phyloP scores from a whole-genome alignment of 2,113 vertebrate species.

The Nansenia antarctica region DNA sequence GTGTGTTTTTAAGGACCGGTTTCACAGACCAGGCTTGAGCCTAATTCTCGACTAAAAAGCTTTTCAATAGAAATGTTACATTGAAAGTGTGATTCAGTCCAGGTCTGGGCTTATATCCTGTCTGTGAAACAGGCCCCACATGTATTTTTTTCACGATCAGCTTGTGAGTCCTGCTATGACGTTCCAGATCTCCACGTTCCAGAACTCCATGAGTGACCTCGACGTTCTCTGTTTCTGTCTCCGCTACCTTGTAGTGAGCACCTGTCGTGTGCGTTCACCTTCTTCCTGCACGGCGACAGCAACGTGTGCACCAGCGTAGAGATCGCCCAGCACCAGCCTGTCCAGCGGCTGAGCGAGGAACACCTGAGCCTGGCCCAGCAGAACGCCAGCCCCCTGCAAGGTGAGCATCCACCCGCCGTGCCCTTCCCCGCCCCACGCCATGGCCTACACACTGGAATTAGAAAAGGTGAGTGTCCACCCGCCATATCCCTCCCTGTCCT shows the following conservation, averaged over 20 bases:
- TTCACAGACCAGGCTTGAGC: too few relatives aligned
- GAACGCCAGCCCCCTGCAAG: slow-evolving; percentile 93
- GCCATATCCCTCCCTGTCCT: neutral
- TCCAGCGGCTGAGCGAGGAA: slow-evolving; percentile 94
- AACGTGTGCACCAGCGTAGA: slow-evolving; percentile 99
- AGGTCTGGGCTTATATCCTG: neutral
- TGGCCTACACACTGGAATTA: neutral
- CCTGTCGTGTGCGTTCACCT: slow-evolving; percentile 97
- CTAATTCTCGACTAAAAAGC: too few relatives aligned
- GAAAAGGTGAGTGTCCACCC: too few relatives aligned
- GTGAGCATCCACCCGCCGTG: slow-evolving; percentile 58
- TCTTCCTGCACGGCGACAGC: slow-evolving; percentile 98
- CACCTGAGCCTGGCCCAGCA: slow-evolving; percentile 94
- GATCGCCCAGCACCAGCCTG: slow-evolving; percentile 97
- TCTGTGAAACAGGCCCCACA: too few relatives aligned
- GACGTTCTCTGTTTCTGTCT: slow-evolving; percentile 3
- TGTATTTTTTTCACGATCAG: too few relatives aligned
- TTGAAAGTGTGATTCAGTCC: too few relatives aligned
- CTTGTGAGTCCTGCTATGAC: too few relatives aligned
- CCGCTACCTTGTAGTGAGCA: slow-evolving; percentile 82
- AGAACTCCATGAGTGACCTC: too few relatives aligned
- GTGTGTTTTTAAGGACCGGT: neutral
- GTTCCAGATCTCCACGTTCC: too few relatives aligned
- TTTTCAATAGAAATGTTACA: too few relatives aligned
- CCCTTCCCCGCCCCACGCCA: neutral